These are phyloP conservation scores for Gadopsis marmoratus DNA, from an alignment of 2,797 vertebrate genomes.

Conservation along the genomic window DNA sequence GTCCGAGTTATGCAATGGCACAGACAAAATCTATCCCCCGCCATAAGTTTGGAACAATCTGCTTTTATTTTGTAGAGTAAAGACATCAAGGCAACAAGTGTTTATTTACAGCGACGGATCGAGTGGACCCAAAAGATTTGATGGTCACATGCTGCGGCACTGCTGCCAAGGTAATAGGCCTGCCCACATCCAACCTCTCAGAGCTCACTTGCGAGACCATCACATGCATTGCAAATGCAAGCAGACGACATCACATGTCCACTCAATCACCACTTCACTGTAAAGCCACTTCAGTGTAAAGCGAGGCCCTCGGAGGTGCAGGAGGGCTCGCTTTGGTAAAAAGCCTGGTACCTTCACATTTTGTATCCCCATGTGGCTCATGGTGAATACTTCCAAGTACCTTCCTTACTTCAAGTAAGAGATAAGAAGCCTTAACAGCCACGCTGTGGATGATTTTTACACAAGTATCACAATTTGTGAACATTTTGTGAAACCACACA, in stretches of 20 bases:
- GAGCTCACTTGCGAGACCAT: too few relatives aligned
- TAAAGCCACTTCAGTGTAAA: too few relatives aligned
- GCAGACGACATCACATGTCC: too few relatives aligned
- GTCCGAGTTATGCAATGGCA: slow-evolving; percentile 46
- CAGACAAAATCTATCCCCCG: slow-evolving; percentile 40
- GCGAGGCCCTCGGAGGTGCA: too few relatives aligned
- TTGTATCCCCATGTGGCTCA: background rate
- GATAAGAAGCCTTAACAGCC: background rate
- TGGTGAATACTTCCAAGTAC: background rate
- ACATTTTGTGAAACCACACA: background rate
- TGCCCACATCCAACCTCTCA: too few relatives aligned
- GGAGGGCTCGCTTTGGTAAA: too few relatives aligned
- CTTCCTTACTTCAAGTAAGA: background rate
- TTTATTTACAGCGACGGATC: slow-evolving; percentile 9
- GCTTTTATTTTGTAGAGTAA: slow-evolving; percentile 35
- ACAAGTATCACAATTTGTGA: too few relatives aligned
- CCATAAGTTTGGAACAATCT: slow-evolving; percentile 27
- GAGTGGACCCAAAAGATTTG: background rate
- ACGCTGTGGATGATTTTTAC: background rate
- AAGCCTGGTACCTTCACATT: background rate
- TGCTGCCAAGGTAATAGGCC: too few relatives aligned
- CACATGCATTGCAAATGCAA: too few relatives aligned
- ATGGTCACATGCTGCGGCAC: background rate
- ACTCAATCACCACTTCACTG: too few relatives aligned
- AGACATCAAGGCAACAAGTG: slow-evolving; percentile 16